These are phyloP conservation scores for Luperina testacea DNA, from an alignment of 2,888 invertebrate genomes.

Conservation along the genomic window DNA sequence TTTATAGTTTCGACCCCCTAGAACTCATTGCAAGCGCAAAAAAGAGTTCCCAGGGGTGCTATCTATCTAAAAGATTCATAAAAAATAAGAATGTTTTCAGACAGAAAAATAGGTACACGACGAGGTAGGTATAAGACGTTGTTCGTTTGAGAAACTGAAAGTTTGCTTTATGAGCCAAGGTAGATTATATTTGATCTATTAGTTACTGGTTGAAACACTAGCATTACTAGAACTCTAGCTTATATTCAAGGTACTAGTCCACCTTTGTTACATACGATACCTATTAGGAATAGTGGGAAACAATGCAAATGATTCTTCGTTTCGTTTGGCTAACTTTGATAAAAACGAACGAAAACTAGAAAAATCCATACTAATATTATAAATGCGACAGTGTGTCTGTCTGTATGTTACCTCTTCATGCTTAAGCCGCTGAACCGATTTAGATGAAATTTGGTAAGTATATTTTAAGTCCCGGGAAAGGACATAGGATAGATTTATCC, in stretches of 20 bases:
- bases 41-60: not conserved
- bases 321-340: not conserved
- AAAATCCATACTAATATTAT: too few species aligned
- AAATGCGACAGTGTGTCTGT: too few species aligned
- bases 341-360: not conserved
- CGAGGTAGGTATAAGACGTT: too few species aligned
- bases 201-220: not conserved
- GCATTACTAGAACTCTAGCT: not conserved
- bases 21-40: not conserved
- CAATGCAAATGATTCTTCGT: not conserved
- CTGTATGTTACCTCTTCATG: too few species aligned
- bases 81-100: not conserved
- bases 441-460: too few species aligned
- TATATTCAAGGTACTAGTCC: not conserved
- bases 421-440: too few species aligned
- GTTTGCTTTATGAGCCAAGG: too few species aligned
- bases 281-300: not conserved
- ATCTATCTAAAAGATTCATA: not conserved
- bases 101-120: not conserved
- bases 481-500: too few species aligned
- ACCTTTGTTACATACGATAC: constrained; percentile 10
- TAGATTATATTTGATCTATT: too few species aligned
- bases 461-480: too few species aligned
- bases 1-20: not conserved
- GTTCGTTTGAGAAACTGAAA: too few species aligned